phyloP scores from a whole-genome alignment of 1,140 invertebrate genomes.

The Pachyrhynchus sulphureomaculatus region DNA sequence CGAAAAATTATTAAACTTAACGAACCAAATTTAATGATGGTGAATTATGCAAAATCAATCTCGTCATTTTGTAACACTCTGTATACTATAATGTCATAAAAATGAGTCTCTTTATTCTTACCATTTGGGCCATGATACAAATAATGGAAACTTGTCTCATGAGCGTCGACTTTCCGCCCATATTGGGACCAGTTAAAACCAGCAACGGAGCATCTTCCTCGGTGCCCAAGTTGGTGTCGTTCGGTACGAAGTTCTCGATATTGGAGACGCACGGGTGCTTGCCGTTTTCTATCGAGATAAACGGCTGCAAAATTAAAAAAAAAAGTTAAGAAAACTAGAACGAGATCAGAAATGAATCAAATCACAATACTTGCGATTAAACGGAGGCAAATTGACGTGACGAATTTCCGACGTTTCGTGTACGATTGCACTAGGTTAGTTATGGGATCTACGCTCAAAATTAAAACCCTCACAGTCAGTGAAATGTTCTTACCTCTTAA shows the following conservation, averaged over 20 bases:
- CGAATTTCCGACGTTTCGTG: too few relatives aligned
- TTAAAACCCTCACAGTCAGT: too few relatives aligned
- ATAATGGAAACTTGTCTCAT: slow-evolving; percentile 94
- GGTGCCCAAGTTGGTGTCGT: slow-evolving; percentile 69
- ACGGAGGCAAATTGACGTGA: too few relatives aligned
- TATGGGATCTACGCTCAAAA: too few relatives aligned
- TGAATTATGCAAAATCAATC: too few relatives aligned
- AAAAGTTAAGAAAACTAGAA: neutral
- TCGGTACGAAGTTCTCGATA: slow-evolving; percentile 86
- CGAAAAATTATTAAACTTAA: too few relatives aligned
- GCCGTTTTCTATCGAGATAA: slow-evolving; percentile 80
- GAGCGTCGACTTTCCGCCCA: slow-evolving; percentile 97
- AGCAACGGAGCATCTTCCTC: slow-evolving; percentile 58
- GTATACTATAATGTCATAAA: too few relatives aligned
- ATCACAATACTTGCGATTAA: neutral
- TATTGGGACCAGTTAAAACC: slow-evolving; percentile 92
- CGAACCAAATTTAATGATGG: too few relatives aligned
- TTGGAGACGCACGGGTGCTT: slow-evolving; percentile 83
- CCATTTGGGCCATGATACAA: slow-evolving; percentile 90
- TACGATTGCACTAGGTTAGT: neutral
- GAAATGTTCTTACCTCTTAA: too few relatives aligned
- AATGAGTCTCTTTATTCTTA: too few relatives aligned
- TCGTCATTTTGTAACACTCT: too few relatives aligned
- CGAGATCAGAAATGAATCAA: neutral
- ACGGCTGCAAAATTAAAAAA: slow-evolving; percentile 63